Base-by-base conservation (phyloP, 2,113 vertebrate genomes). In the Pelodiscus sinensis region DNA sequence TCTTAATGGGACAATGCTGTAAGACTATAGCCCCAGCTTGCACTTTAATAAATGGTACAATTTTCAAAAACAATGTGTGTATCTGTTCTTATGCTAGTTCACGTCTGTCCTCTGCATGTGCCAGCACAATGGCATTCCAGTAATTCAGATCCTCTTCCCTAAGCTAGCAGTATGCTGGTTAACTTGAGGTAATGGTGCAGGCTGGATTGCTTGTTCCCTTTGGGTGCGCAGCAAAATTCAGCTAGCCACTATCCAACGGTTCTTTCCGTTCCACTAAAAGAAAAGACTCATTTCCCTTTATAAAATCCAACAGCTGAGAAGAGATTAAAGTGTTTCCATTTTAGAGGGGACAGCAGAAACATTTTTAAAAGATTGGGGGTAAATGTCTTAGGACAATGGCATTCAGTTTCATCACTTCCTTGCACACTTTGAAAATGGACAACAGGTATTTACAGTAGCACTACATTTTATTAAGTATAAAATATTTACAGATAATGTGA, bases 1-100 rank as follows among this genome's bases (percentile, higher is more conserved):
- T 51, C 75, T 83, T 89, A 25, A 77, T 9, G 71, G 71, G 75
- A 91, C 83, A 91, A 73, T 94, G 85, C 94, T 95, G 83, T 92
- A 96, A 94, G 92, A 93, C 84, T 86, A 92, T 86, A 81, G 55
- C 87, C 88, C 94, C 94, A 65, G 91, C 84, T 58, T 97, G 93
- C 87, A 97, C 93, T 97, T 97, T 95, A 97, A 96, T 96, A 95
- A 98, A 97, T 84, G 94, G 94, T 95, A 95, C 92, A 90, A 87
- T 92, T 94, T 97, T 90, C 92, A 92, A 91, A 93, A 94, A 24
- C 54, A 2, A 31, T 0, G 31, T 52, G 51, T 88, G 65, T 35
- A 6, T 51, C 73, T 87, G 14, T 14, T 89, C 88, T 73, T 85
- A 52, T 14, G 38, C 22, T 25, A 13, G 22, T 75, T 44, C 22